Base-by-base conservation (phyloP, 2,888 invertebrate species). In the Cephus pulcher region DNA sequence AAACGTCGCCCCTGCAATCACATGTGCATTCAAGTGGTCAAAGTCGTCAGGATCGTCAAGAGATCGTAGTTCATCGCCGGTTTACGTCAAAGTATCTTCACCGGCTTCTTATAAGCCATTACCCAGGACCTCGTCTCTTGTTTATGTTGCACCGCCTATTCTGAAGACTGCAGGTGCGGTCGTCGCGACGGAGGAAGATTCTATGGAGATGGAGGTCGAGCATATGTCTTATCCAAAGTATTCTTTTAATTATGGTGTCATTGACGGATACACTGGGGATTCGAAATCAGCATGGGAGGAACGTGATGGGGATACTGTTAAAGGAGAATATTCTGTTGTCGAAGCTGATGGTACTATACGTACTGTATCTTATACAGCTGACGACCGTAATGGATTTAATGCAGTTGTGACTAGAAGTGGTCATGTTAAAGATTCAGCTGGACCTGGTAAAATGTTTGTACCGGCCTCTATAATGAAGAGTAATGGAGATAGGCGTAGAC, bases 201-300 rank as follows among this genome's bases (percentile, higher is more conserved):
- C 79, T 4, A 35, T 80, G 34, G 80, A 86, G 1, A 82, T 82
- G 12, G 83, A 85, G 34, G 74, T 77, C 32, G 83, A 86, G 74
- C 77, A 82, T 9, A 81, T 73, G 85, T 87, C 71, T 9, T 86
- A 89, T 80, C 89, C 89, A 15, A 89, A 82, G 75, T 90, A 90
- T 35, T 87, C 89, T 4, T 90, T 89, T 78, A 89, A 89, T 77
- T 90, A 90, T 74, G 89, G 89, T 0, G 89, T 90, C 2, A 81
- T 87, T 11, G 89, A 90, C 35, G 89, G 89, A 11, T 87, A 86
- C 75, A 90, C 89, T 0, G 89, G 89, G 0, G 89, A 90, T 37
- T 86, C 89, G 0, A 90, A 90, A 76, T 88, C 89, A 2, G 89
- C 89, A 4, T 89, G 89, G 89, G 89, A 90, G 75, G 88, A 89